Evolutionary conservation across 2,113 vertebrate genomes (phyloP).

Genomic region (Nothocercus julius): DNA sequence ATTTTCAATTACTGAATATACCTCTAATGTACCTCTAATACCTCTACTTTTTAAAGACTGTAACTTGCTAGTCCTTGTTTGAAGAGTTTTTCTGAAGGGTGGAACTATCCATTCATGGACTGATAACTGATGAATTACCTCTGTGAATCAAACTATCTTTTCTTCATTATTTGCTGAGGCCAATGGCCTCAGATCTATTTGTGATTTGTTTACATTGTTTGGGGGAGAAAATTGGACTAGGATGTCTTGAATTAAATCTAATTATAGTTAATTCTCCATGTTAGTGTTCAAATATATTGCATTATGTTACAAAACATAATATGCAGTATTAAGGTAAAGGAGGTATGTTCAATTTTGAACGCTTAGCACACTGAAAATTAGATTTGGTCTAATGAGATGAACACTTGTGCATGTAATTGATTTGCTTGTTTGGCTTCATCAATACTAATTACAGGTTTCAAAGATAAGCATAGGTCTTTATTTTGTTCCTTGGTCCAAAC

Average conservation of each 20-base stretch:
- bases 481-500: neutral
- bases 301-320: neutral
- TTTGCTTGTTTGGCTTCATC: neutral
- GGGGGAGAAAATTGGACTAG: neutral
- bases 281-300: neutral
- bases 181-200: neutral
- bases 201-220: neutral
- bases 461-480: neutral
- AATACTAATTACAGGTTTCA: neutral
- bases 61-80: neutral
- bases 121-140: neutral
- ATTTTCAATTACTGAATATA: neutral
- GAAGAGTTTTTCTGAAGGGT: neutral
- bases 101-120: neutral
- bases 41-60: neutral
- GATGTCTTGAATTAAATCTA: neutral
- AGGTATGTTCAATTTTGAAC: neutral
- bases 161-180: neutral
- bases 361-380: neutral
- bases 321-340: neutral
- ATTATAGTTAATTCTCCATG: neutral
- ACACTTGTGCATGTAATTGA: neutral
- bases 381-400: neutral
- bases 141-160: neutral
- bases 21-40: too few species aligned